Conservation (phyloP, 2,113 vertebrate genomes). For the Cardinalis cardinalis region DNA sequence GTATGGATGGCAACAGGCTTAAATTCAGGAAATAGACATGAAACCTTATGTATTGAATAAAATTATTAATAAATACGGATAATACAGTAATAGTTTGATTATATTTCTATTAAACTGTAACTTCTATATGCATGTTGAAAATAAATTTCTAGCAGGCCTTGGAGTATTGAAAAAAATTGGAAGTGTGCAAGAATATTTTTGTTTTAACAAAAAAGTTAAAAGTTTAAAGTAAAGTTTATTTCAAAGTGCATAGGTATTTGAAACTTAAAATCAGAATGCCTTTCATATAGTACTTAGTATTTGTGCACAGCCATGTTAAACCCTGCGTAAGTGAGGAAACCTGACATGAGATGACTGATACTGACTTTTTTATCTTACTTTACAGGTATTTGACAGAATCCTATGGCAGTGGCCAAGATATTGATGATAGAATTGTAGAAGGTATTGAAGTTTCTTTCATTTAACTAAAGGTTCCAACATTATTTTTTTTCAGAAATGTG, state of each 20-base stretch:
- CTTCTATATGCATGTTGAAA: background rate
- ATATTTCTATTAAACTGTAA: background rate
- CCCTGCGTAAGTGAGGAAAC: background rate
- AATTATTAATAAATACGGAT: background rate
- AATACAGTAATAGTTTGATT: background rate
- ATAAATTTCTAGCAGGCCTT: background rate
- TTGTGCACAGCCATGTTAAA: background rate
- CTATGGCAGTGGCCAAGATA: conserved; percentile 95
- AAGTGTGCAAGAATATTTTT: background rate
- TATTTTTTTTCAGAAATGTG: background rate
- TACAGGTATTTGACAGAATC: conserved; percentile 91
- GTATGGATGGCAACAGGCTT: background rate
- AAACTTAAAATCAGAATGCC: background rate
- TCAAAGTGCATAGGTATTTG: background rate
- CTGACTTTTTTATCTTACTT: background rate
- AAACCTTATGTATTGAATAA: background rate
- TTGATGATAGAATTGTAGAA: conserved; percentile 97
- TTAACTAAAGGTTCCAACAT: background rate
- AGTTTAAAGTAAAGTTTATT: background rate
- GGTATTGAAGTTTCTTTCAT: conserved; percentile 68
- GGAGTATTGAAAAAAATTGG: background rate
- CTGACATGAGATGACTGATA: background rate
- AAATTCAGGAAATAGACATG: background rate
- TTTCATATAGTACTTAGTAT: background rate
- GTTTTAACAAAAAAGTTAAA: background rate